These are phyloP conservation scores for Cataglyphis livida DNA, from an alignment of 2,888 invertebrate genomes.

Conservation along the genomic window DNA sequence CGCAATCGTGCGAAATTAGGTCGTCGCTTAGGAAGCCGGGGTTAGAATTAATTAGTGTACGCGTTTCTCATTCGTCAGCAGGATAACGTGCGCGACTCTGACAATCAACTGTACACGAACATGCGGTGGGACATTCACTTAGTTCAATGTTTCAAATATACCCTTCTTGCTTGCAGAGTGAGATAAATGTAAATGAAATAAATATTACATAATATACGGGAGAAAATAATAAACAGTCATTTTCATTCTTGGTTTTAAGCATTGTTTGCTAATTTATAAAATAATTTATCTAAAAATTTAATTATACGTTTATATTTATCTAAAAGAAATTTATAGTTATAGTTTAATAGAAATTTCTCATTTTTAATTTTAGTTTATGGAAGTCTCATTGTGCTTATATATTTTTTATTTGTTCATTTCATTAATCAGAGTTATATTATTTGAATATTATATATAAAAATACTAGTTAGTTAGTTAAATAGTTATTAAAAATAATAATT, in stretches of 20 bases:
- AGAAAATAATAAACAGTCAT: neutral
- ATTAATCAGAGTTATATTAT: neutral
- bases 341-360: neutral
- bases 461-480: neutral
- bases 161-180: neutral
- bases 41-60: constrained; percentile 52
- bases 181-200: neutral
- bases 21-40: constrained; percentile 43
- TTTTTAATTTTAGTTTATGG: neutral
- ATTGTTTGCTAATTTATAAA: neutral
- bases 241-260: neutral
- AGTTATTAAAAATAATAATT: no score
- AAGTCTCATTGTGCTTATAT: neutral
- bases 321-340: neutral
- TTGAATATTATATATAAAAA: neutral
- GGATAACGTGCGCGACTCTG: constrained; percentile 38
- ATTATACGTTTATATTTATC: neutral
- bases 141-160: constrained; percentile 18
- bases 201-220: neutral
- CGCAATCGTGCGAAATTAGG: constrained; percentile 45
- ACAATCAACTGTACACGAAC: constrained; percentile 36
- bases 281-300: neutral
- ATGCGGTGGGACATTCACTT: neutral
- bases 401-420: neutral
- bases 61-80: constrained; percentile 7